Conservation (phyloP, 2,888 invertebrate genomes). For the Mesoligia furuncula region DNA sequence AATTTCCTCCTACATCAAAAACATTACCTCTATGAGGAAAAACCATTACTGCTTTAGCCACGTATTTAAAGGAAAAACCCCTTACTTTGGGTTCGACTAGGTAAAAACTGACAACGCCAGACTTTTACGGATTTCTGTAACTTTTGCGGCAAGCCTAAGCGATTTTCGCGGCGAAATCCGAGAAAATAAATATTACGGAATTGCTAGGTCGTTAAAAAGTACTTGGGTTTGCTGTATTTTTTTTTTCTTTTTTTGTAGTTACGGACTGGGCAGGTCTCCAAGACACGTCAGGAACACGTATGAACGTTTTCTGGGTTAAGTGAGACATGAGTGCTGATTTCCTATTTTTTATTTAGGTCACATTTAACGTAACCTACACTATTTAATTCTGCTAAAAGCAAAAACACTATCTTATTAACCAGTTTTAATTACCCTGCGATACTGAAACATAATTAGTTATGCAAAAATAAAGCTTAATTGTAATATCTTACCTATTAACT, state of each 20-base stretch:
- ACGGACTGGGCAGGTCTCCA: conserved; percentile 51
- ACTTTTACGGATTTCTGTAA: conserved; percentile 12
- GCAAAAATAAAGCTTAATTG: no score
- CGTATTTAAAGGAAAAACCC: not conserved
- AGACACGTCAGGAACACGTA: conserved; percentile 46
- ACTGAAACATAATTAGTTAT: not conserved
- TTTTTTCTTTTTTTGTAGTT: conserved; percentile 5
- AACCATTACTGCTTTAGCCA: not conserved
- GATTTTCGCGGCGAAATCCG: conserved; percentile 29
- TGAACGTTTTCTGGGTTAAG: conserved; percentile 41
- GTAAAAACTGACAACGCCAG: conserved; percentile 30
- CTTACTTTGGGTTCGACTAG: not conserved
- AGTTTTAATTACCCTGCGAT: not conserved
- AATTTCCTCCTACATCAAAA: not conserved
- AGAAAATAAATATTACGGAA: conserved; percentile 36
- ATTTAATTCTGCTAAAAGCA: not conserved
- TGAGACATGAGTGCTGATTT: conserved; percentile 10
- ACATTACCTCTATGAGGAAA: not conserved
- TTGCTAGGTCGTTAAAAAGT: conserved; percentile 56
- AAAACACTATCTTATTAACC: not conserved
- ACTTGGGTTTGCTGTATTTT: conserved; percentile 36
- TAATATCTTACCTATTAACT: no score
- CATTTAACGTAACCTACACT: not conserved
- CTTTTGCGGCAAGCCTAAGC: conserved; percentile 12
- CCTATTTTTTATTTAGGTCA: no score